Conservation (phyloP, 1,140 invertebrate genomes). For the Archivesica marissinica region DNA sequence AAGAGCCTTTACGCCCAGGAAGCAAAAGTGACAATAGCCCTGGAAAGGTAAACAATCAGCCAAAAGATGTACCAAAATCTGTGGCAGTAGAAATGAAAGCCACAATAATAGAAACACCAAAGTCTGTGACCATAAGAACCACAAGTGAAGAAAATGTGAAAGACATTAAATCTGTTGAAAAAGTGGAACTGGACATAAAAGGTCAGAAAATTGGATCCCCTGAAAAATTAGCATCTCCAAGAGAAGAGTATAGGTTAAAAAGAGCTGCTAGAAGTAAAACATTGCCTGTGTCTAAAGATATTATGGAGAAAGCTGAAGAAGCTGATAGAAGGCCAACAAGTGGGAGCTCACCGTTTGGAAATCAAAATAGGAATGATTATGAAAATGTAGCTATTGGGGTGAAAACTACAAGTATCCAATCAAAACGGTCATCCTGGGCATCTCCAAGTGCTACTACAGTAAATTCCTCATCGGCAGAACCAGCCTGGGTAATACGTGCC, state of each 20-base stretch:
- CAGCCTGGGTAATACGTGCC: slow-evolving; percentile 18
- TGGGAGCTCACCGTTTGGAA: slow-evolving; percentile 57
- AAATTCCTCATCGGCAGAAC: neutral
- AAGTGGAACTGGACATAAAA: neutral
- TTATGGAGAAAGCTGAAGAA: slow-evolving; percentile 60
- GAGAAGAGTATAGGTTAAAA: slow-evolving; percentile 76
- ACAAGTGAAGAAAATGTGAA: neutral
- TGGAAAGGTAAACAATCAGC: neutral
- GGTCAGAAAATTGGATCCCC: neutral
- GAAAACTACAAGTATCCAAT: slow-evolving; percentile 33
- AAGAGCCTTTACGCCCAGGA: slow-evolving; percentile 65
- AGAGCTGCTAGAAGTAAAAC: slow-evolving; percentile 77
- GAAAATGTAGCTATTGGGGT: slow-evolving; percentile 44
- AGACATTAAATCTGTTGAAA: neutral
- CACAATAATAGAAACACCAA: slow-evolving; percentile 1
- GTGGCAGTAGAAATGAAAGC: neutral
- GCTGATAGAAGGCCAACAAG: neutral
- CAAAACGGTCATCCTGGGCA: slow-evolving; percentile 61
- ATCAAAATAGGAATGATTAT: slow-evolving; percentile 51
- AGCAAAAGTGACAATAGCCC: neutral
- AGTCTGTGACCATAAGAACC: neutral
- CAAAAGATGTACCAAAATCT: slow-evolving; percentile 29
- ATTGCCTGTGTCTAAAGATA: slow-evolving; percentile 70
- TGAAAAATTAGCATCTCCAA: slow-evolving; percentile 72
- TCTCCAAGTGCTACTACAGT: slow-evolving; percentile 33